A percentile compares a stretch with the other conserved stretches of the same genome.
Conservation (phyloP, 37 sponge, comb jelly and placozoan species). For the Eunapius fragilis region DNA sequence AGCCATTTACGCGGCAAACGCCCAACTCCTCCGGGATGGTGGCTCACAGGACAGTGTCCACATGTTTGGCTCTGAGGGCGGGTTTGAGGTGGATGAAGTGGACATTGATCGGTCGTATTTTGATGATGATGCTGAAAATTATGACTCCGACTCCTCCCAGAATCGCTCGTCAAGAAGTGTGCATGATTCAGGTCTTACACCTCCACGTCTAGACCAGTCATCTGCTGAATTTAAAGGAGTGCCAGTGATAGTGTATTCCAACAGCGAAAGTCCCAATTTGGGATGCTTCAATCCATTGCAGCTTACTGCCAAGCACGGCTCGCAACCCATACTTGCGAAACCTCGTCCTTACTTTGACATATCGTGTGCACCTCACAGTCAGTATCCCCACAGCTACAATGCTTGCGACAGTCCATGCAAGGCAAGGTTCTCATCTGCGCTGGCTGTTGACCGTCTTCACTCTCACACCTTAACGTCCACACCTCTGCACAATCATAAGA, state of each 20-base stretch:
- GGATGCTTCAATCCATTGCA: background rate
- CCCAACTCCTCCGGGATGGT: constrained; percentile 19
- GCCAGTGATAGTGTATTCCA: background rate
- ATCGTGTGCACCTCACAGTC: background rate
- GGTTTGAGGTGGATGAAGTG: constrained; percentile 61
- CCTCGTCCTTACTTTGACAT: background rate
- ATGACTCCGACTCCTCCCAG: background rate
- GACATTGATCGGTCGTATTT: constrained; percentile 53
- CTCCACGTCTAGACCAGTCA: background rate
- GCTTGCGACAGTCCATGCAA: background rate
- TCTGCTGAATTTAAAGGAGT: background rate
- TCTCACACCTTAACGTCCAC: background rate
- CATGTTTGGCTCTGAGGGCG: constrained; percentile 79
- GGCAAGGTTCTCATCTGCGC: background rate
- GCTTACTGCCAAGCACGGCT: background rate
- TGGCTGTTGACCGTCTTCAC: background rate
- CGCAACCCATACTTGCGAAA: background rate
- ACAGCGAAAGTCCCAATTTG: background rate
- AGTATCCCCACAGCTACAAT: background rate
- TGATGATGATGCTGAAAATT: constrained; percentile 47
- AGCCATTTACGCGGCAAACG: constrained; percentile 60
- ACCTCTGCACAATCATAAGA: background rate
- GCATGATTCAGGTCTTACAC: too few relatives aligned
- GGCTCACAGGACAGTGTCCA: constrained; percentile 64
- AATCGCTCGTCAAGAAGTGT: background rate